Percentiles rank a stretch among this genome's conserved stretches.
These are phyloP conservation scores for Macropodus opercularis DNA, from an alignment of 2,797 vertebrate genomes.

Conservation along the genomic window DNA sequence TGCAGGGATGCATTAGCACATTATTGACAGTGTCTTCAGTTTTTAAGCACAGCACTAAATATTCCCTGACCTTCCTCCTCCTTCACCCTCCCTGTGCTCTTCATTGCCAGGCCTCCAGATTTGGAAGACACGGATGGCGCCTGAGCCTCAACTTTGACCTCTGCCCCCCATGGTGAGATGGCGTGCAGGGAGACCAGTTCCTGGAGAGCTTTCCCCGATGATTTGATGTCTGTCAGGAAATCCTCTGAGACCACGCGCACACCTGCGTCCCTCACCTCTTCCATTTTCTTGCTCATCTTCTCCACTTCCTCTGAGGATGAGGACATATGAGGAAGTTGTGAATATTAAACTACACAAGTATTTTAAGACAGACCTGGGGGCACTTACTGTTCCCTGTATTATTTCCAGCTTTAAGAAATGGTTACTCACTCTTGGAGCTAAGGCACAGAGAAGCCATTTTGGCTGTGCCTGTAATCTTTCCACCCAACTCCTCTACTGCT, in stretches of 20 bases:
- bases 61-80: slow-evolving; percentile 88
- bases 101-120: slow-evolving; percentile 78
- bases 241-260: slow-evolving; percentile 90
- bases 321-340: too few species aligned
- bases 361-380: not conserved
- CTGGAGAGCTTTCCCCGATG: slow-evolving; percentile 86
- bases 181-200: slow-evolving; percentile 88
- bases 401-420: not conserved
- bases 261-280: slow-evolving; percentile 89
- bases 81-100: slow-evolving; percentile 88
- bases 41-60: not conserved
- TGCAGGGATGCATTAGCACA: not conserved
- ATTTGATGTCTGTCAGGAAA: slow-evolving; percentile 89
- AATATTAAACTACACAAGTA: not conserved
- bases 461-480: slow-evolving; percentile 87
- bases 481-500: slow-evolving; percentile 90
- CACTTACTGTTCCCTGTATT: not conserved
- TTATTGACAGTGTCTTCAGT: not conserved
- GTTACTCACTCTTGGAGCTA: slow-evolving; percentile 90
- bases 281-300: slow-evolving; percentile 98
- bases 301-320: slow-evolving; percentile 90
- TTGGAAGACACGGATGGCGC: slow-evolving; percentile 77
- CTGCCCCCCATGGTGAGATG: slow-evolving; percentile 93
- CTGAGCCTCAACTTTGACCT: slow-evolving; percentile 87
- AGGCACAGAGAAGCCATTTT: slow-evolving; percentile 91